Evolutionary conservation across 2,113 vertebrate genomes (phyloP).

Genomic region (Copsychus sechellarum): DNA sequence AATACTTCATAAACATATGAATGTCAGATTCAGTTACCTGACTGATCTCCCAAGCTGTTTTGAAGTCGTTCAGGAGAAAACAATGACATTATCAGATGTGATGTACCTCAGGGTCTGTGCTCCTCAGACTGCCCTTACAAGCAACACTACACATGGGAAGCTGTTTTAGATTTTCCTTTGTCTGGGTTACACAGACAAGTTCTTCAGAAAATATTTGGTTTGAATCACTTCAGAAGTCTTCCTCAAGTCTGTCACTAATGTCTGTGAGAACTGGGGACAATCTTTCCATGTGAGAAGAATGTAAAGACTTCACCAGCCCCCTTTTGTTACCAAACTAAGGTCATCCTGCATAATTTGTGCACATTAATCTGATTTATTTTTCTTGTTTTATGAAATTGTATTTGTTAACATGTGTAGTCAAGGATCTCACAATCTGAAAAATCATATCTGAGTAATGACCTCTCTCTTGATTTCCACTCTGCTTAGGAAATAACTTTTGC

Average conservation of each 20-base stretch:
- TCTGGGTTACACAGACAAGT: not conserved
- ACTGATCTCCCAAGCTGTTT: not conserved
- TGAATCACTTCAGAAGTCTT: not conserved
- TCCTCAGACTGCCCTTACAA: not conserved
- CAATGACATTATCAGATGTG: not conserved
- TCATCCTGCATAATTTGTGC: not conserved
- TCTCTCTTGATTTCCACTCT: not conserved
- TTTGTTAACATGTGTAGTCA: not conserved
- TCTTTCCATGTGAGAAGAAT: not conserved
- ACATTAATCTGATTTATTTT: not conserved
- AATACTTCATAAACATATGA: not conserved
- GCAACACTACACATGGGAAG: not conserved
- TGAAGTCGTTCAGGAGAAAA: not conserved
- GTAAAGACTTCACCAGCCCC: not conserved
- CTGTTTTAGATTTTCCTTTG: not conserved
- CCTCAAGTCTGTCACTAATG: not conserved
- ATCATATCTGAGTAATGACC: not conserved
- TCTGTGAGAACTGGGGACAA: not conserved
- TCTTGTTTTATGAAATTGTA: not conserved
- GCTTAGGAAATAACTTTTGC: not conserved
- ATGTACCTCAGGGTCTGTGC: not conserved
- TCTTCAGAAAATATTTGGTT: not conserved
- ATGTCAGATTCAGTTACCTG: not conserved
- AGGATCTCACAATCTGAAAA: not conserved
- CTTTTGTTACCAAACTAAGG: not conserved